Percentiles rank a stretch among this genome's conserved stretches.
These are phyloP conservation scores for Colinus virginianus DNA, from an alignment of 2,113 vertebrate species.

Conservation along the genomic window DNA sequence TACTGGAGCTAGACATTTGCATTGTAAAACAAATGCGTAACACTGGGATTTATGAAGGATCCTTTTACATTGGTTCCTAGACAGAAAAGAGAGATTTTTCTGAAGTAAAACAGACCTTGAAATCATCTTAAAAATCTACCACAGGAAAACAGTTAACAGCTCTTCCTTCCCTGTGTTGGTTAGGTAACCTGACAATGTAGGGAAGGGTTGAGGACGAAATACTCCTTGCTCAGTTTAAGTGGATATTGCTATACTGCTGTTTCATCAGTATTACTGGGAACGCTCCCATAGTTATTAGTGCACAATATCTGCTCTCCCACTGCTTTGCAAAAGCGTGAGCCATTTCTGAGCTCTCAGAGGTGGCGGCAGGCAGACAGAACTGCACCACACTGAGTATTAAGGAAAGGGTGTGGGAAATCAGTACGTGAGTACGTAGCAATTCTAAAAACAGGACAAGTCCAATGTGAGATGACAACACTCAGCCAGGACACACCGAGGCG, in stretches of 20 bases:
- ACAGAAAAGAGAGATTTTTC: neutral
- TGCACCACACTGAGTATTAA: neutral
- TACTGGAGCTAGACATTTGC: conserved; percentile 49
- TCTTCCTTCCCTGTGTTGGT: neutral
- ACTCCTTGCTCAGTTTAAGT: neutral
- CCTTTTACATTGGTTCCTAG: neutral
- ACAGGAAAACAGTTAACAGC: conserved; percentile 1
- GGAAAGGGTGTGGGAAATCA: neutral
- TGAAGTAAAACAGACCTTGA: conserved; percentile 9
- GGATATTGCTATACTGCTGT: neutral
- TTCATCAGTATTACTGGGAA: neutral
- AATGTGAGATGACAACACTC: neutral
- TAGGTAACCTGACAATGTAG: neutral
- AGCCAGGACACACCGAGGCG: neutral
- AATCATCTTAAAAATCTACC: neutral
- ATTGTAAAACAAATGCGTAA: conserved; percentile 39
- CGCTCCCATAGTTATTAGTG: neutral
- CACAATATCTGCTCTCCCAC: neutral
- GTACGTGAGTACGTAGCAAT: neutral
- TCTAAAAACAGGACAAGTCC: neutral
- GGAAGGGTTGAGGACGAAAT: neutral
- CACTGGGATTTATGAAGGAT: conserved; percentile 26
- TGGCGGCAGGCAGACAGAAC: neutral
- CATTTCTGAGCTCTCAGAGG: neutral
- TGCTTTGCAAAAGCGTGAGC: neutral